Base-by-base conservation (phyloP, 2,888 invertebrate genomes). In the Galerucella calmariensis region DNA sequence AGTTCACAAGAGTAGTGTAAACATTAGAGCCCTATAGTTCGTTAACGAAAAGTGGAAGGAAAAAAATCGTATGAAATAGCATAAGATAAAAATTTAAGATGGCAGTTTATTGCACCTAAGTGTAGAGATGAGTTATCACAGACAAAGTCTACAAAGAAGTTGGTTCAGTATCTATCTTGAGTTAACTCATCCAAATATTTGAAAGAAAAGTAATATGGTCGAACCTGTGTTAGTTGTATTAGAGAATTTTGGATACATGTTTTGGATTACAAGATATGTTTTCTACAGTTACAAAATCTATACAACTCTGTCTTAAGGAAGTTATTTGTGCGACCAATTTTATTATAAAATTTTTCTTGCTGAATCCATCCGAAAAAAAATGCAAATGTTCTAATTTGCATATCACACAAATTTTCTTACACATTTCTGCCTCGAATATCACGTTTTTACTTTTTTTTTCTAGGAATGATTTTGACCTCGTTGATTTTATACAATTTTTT, bases 311-410 rank as follows among this genome's bases (percentile, higher is more conserved):
- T 73, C 59, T 27, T 66, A 46, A 69, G 56, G 51, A 67, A 67
- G 70, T 53, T 61, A 68, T 75, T 75, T 66, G 72, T 75, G 75
- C 69, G 72, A 66, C 68, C 65, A 56, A 66, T 75, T 75, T 69
- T 58, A 67, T 67, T 46, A 66, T 56, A 44, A 72, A 75, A 74
- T 69, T 74, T 67, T 67, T 65, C 75, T 75, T 75, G 75, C 75
- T 72, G 72, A 72, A 72, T 75, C 72, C 58, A 48, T 46, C 59
- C 44, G 67, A 75, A 67, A 53, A 73, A 51, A 24, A 14, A 48
- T 48, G 48, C 56, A 16, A 53, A 46, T 24, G n/a, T 46, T 58
- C 48, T 48, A 66, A 71, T 48, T 63, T 67, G 51, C 59, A 24
- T 27, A 59, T 20, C 20, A 12, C n/a, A 16, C 14, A 20, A 46